Percentiles rank a stretch among this genome's conserved stretches.
Conservation (phyloP, 2,113 vertebrate species). For the Cyprinodon variegatus region DNA sequence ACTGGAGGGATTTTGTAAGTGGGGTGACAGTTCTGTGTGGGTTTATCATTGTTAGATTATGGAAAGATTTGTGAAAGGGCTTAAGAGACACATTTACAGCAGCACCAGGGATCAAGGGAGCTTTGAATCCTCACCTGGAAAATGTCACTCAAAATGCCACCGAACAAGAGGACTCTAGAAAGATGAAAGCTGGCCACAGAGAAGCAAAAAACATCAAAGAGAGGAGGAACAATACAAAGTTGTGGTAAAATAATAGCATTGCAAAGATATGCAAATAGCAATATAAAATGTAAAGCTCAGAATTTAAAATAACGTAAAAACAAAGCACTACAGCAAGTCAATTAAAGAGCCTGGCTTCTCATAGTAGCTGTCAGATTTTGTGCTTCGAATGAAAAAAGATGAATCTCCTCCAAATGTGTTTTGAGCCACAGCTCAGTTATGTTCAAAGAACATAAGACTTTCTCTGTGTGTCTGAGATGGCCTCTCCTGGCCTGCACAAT, state of each 20-base stretch:
- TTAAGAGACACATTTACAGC: constrained; percentile 2
- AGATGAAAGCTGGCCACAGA: not conserved
- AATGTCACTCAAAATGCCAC: constrained; percentile 5
- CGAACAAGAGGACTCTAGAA: not conserved
- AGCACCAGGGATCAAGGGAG: not conserved
- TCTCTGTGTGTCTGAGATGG: constrained; percentile 50
- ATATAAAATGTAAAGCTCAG: no score
- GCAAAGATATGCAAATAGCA: not conserved
- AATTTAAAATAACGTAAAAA: not conserved
- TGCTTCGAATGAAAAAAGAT: constrained; percentile 1
- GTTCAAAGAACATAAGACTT: constrained; percentile 43
- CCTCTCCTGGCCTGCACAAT: constrained; percentile 54
- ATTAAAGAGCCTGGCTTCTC: not conserved
- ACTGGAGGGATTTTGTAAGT: not conserved
- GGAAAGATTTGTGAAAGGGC: not conserved
- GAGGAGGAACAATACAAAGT: no score
- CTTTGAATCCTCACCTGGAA: not conserved
- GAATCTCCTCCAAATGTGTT: constrained; percentile 13
- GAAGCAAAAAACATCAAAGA: not conserved
- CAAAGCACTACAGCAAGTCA: not conserved
- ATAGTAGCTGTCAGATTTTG: constrained; percentile 6
- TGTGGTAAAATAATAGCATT: not conserved
- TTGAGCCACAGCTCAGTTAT: constrained; percentile 27
- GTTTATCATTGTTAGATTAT: not conserved
- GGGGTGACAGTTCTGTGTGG: not conserved